phyloP scores from a whole-genome alignment of 2,797 vertebrate species.

The Denticeps clupeoides region DNA sequence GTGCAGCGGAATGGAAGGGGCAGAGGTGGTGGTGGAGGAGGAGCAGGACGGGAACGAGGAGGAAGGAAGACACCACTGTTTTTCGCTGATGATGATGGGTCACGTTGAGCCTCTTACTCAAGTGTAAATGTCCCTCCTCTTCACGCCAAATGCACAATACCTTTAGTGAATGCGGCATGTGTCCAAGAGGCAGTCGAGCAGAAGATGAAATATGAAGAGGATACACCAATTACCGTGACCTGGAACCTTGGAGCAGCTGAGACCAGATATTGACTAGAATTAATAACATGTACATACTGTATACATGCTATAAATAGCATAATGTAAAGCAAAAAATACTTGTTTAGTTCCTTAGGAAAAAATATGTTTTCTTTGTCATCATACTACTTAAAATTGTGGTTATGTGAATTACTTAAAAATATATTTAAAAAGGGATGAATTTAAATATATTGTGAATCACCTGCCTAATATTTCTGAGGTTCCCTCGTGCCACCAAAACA shows the following conservation, averaged over 20 bases:
- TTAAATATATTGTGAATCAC: too few relatives aligned
- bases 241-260: slow-evolving; percentile 10
- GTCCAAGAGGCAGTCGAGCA: slow-evolving; percentile 12
- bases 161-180: slow-evolving; percentile 10
- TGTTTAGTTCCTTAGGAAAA: too few relatives aligned
- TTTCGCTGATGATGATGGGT: slow-evolving; percentile 24
- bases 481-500: too few relatives aligned
- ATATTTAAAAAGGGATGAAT: too few relatives aligned
- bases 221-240: slow-evolving; percentile 28
- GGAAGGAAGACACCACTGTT: slow-evolving; percentile 3
- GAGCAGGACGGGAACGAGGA: neutral
- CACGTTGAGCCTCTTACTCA: slow-evolving; percentile 21
- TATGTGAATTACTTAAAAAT: too few relatives aligned
- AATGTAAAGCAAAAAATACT: too few relatives aligned
- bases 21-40: neutral
- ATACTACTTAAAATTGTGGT: too few relatives aligned
- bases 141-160: slow-evolving; percentile 20
- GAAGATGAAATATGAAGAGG: slow-evolving; percentile 21
- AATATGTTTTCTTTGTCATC: too few relatives aligned
- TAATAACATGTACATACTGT: too few relatives aligned
- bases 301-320: too few relatives aligned
- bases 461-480: too few relatives aligned
- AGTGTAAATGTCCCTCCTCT: slow-evolving; percentile 28
- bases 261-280: too few relatives aligned
- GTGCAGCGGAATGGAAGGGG: neutral